Conservation (phyloP, 2,888 invertebrate species). For the Timema cristinae region DNA sequence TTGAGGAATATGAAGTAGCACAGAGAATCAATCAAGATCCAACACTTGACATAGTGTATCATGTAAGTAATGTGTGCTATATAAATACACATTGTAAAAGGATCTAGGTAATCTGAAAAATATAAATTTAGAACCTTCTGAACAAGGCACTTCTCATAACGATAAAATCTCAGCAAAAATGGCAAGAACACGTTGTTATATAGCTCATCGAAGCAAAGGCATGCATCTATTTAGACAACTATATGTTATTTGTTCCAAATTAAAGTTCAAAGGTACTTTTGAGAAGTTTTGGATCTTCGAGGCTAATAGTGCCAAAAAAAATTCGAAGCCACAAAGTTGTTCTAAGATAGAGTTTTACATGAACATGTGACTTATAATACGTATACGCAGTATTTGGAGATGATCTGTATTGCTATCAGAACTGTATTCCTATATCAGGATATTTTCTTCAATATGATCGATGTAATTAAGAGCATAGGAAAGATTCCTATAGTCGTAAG, state of each 20-base stretch:
- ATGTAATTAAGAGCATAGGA: not conserved
- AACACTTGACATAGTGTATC: not conserved
- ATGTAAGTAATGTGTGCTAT: not conserved
- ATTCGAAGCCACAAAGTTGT: not conserved
- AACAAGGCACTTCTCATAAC: not conserved
- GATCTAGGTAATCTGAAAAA: not conserved
- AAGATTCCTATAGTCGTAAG: not conserved
- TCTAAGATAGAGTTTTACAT: slow-evolving; percentile 1
- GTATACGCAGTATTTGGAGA: not conserved
- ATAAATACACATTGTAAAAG: slow-evolving; percentile 2
- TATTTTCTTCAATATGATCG: slow-evolving; percentile 5
- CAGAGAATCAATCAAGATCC: not conserved
- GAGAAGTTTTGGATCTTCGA: not conserved
- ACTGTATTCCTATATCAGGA: not conserved
- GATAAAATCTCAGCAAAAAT: not conserved
- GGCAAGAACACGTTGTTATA: not conserved
- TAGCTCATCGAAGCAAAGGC: not conserved
- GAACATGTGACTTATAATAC: not conserved
- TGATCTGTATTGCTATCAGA: not conserved
- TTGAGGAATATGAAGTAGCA: not conserved
- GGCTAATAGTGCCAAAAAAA: not conserved
- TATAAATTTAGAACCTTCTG: not conserved
- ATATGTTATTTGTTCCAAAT: not conserved
- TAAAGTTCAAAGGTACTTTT: not conserved
- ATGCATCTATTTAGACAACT: not conserved